Base-by-base conservation (phyloP, 2,113 vertebrate genomes). In the Xenus cinereus region DNA sequence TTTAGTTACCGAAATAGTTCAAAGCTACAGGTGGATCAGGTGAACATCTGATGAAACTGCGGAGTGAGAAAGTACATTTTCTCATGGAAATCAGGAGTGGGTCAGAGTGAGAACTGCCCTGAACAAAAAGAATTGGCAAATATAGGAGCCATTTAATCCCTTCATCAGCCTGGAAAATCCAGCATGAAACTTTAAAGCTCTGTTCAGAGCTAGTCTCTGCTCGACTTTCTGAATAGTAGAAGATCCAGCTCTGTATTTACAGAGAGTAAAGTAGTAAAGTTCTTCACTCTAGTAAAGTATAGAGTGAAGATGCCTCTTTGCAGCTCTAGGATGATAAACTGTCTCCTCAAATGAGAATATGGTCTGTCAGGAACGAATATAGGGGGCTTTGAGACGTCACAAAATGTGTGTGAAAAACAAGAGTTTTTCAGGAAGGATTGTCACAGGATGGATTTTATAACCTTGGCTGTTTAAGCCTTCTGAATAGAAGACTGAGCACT, bases 211-310 rank as follows among this genome's bases (percentile, higher is more conserved):
- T 66, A 35, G 32, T 33, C 37, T 16, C n/a, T 71, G 24, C 16
- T 46, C 15, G 12, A 2, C 27, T n/a, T 62, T 16, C 11, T 59
- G 60, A 8, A 0, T 0, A 14, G 33, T 4, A 53, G 51, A 37
- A 68, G 32, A 32, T 66, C 13, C 48, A 46, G 10, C 13, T 10
- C 33, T 30, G 19, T 18, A 30, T 32, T 50, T 24, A 5, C 22
- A 59, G 41, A 14, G 21, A 68, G 19, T 39, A 39, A 39, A 39
- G 37, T 39, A 39, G 37, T 39, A 39, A 39, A 39, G 37, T 39
- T 39, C 37, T 39, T 39, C 37, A 39, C 37, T 39, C 37, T 39
- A 39, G 37, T 39, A 39, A 39, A 39, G 8, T 26, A 23, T 9
- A 0, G 6, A 15, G 32, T 22, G 18, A 26, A 84, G 71, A 39